phyloP scores from a whole-genome alignment of 2,113 vertebrate genomes.

The Ammodramus savannarum region DNA sequence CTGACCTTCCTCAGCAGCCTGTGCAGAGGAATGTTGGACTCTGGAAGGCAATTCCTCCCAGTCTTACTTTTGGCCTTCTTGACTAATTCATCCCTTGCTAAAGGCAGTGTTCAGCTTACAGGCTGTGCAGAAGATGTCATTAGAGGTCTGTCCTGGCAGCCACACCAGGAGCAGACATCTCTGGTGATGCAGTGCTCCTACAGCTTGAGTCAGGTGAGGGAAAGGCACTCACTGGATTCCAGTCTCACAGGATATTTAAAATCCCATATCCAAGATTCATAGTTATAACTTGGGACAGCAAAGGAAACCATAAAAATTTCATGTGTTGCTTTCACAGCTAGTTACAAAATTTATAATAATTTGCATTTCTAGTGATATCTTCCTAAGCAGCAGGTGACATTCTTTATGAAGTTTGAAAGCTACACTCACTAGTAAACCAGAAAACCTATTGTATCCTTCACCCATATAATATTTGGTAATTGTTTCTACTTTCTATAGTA shows the following conservation, averaged over 20 bases:
- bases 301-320: neutral
- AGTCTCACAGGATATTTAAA: neutral
- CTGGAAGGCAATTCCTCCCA: neutral
- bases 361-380: neutral
- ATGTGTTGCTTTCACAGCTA: neutral
- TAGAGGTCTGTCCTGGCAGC: neutral
- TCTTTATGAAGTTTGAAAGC: neutral
- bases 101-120: neutral
- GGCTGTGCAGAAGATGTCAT: neutral
- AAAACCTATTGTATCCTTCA: neutral
- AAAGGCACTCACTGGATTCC: neutral
- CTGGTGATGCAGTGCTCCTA: rapidly evolving
- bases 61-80: neutral
- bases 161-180: neutral
- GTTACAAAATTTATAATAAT: neutral
- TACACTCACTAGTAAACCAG: neutral
- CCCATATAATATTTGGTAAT: neutral
- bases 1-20: neutral
- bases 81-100: neutral
- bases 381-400: neutral
- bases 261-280: neutral
- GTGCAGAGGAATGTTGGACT: neutral
- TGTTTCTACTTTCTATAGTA: neutral
- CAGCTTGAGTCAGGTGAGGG: neutral
- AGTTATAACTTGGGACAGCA: neutral